Percentiles rank a stretch among this genome's conserved stretches.
phyloP scores from a whole-genome alignment of 2,888 invertebrate species.

The Eristalis pertinax region DNA sequence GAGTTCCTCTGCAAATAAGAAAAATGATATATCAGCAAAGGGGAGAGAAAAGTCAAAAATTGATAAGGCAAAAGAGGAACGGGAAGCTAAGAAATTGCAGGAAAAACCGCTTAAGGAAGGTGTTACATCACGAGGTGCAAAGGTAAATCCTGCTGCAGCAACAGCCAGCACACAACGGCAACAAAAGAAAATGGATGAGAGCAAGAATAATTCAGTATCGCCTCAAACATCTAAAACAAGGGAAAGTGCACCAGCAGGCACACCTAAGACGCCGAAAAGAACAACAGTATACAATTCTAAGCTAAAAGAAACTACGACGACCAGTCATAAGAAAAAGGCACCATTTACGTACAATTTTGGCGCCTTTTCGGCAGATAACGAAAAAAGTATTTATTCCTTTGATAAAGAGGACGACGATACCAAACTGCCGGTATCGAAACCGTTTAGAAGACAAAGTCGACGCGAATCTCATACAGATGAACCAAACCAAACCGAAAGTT shows the following conservation, averaged over 20 bases:
- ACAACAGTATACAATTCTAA: slow-evolving; percentile 84
- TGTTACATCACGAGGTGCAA: slow-evolving; percentile 70
- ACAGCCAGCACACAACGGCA: slow-evolving; percentile 37
- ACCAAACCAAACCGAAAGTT: slow-evolving; percentile 70
- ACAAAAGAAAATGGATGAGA: slow-evolving; percentile 67
- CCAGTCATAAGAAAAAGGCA: slow-evolving; percentile 74
- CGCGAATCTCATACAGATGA: slow-evolving; percentile 79
- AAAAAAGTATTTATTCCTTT: slow-evolving; percentile 88
- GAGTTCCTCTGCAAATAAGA: slow-evolving; percentile 34
- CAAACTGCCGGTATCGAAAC: slow-evolving; percentile 73
- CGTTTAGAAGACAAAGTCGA: slow-evolving; percentile 83
- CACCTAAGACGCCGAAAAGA: slow-evolving; percentile 75
- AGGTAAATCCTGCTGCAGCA: slow-evolving; percentile 75
- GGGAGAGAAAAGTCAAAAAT: slow-evolving; percentile 67
- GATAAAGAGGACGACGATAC: slow-evolving; percentile 85
- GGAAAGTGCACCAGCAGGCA: slow-evolving; percentile 65
- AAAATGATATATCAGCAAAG: slow-evolving; percentile 35
- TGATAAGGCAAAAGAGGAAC: slow-evolving; percentile 68
- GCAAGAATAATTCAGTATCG: slow-evolving; percentile 59
- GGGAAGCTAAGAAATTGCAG: slow-evolving; percentile 66
- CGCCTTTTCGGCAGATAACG: slow-evolving; percentile 87
- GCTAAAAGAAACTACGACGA: slow-evolving; percentile 81
- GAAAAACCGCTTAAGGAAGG: slow-evolving; percentile 61
- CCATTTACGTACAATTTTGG: slow-evolving; percentile 74
- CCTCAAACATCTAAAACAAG: slow-evolving; percentile 65